Percentiles rank a stretch among this genome's conserved stretches.
Conservation (phyloP, 2,113 vertebrate genomes). For the Mesocricetus auratus region DNA sequence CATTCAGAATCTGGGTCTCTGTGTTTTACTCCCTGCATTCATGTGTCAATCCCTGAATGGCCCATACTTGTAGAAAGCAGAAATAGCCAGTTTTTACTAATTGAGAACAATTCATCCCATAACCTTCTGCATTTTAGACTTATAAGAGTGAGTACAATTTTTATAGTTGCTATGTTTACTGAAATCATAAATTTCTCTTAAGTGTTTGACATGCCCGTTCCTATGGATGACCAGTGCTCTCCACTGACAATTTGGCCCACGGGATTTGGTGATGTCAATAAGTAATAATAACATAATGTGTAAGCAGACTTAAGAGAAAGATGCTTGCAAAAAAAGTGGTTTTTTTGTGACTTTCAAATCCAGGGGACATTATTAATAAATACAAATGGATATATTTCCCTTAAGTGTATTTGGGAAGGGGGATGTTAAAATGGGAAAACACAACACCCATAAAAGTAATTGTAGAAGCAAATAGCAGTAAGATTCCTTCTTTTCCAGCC, state of each 20-base stretch:
- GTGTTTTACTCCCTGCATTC: not conserved
- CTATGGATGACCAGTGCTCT: constrained; percentile 1
- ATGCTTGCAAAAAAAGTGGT: not conserved
- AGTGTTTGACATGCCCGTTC: not conserved
- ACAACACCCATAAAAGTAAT: constrained; percentile 6
- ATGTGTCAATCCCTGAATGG: not conserved
- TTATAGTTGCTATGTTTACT: constrained; percentile 17
- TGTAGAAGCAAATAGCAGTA: constrained; percentile 16
- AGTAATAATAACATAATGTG: not conserved
- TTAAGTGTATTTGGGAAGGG: not conserved
- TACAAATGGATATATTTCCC: not conserved
- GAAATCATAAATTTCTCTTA: not conserved
- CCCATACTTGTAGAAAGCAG: not conserved
- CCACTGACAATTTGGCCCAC: not conserved
- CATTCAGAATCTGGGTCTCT: not conserved
- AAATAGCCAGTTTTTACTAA: not conserved
- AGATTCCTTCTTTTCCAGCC: constrained; percentile 36
- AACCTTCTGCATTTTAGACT: not conserved
- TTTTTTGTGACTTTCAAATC: not conserved
- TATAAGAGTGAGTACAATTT: not conserved
- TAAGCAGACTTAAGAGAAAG: not conserved
- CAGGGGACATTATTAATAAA: constrained; percentile 35
- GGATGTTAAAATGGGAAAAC: not conserved
- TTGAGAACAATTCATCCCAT: constrained; percentile 36
- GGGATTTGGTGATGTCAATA: not conserved